Evolutionary conservation across 2,113 vertebrate species (phyloP).

Genomic region (Hystrix cristata): DNA sequence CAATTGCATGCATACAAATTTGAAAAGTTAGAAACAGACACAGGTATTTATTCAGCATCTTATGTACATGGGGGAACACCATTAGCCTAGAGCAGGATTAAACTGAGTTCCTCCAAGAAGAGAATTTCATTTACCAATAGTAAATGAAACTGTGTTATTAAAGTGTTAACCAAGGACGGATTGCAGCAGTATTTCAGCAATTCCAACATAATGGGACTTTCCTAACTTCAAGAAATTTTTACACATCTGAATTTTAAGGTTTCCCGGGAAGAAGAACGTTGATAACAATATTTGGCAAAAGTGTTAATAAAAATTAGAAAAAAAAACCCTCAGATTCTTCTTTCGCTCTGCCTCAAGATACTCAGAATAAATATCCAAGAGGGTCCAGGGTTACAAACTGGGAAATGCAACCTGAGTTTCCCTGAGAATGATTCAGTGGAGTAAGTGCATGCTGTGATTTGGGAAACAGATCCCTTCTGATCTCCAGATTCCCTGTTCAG

Average conservation of each 20-base stretch:
- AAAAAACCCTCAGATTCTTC: background rate
- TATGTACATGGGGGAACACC: background rate
- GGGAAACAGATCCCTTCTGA: background rate
- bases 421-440: background rate
- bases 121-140: background rate
- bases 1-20: background rate
- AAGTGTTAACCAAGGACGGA: background rate
- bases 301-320: conserved; percentile 19
- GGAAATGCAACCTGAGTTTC: background rate
- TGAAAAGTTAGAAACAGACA: background rate
- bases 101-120: background rate
- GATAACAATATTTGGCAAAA: background rate
- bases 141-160: conserved; percentile 30
- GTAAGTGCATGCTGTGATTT: background rate
- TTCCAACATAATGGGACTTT: background rate
- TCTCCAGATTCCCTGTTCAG: background rate
- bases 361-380: background rate
- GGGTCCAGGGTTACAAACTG: background rate
- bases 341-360: conserved; percentile 1
- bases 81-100: background rate
- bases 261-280: background rate
- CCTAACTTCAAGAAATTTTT: background rate
- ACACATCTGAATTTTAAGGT: background rate
- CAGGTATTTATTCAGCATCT: background rate
- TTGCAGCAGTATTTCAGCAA: conserved; percentile 16